Percentiles rank a stretch among this genome's conserved stretches.
Evolutionary conservation across 2,113 vertebrate genomes (phyloP).

Genomic region (Dolichallabes microphthalmus): DNA sequence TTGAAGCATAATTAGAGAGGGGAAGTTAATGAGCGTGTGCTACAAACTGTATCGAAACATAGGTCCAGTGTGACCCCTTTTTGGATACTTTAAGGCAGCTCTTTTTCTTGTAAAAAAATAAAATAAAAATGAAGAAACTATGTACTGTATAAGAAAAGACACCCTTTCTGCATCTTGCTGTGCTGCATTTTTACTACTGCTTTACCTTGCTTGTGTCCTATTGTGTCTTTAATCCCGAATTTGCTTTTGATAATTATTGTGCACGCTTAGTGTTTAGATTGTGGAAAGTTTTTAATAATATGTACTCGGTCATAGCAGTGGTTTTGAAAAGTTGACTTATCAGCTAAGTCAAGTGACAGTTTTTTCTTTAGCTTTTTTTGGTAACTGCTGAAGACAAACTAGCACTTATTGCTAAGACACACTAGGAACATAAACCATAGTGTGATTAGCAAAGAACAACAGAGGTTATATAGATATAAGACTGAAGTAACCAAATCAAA

Average conservation of each 20-base stretch:
- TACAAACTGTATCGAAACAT: neutral
- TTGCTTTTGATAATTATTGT: neutral
- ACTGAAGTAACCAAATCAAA: neutral
- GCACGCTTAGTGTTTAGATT: neutral
- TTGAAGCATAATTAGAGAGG: neutral
- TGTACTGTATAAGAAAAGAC: neutral
- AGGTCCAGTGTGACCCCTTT: neutral
- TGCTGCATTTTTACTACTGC: neutral
- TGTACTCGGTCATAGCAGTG: neutral
- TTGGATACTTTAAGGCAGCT: constrained; percentile 15
- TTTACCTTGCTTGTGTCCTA: neutral
- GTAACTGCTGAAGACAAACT: too few species aligned
- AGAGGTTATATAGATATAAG: neutral
- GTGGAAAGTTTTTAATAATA: neutral
- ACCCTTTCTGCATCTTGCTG: constrained; percentile 19
- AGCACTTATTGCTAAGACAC: neutral
- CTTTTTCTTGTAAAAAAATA: neutral
- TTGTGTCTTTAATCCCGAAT: neutral
- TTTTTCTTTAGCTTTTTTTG: neutral
- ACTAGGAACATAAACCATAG: neutral
- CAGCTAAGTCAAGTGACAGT: neutral
- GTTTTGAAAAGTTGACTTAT: neutral
- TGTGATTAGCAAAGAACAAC: neutral
- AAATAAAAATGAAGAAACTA: neutral
- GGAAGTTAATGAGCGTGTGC: constrained; percentile 1